phyloP scores from a whole-genome alignment of 1,140 invertebrate species.

The Branchinecta lindahli region DNA sequence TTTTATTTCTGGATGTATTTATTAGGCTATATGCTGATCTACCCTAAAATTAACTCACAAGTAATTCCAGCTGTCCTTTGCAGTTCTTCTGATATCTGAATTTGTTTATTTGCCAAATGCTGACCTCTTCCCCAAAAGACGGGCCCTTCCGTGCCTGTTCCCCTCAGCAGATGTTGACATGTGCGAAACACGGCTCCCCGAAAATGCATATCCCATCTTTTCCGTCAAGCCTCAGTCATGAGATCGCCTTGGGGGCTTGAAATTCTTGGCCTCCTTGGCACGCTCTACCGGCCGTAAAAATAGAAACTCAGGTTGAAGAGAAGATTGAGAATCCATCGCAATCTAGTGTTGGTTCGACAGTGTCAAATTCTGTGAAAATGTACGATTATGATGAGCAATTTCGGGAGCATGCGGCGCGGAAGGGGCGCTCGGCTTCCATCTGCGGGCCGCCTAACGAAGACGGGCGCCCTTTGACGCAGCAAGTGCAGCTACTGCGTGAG shows the following conservation, averaged over 20 bases:
- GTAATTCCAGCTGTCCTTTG: no score
- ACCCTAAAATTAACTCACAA: no score
- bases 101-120: no score
- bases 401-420: neutral
- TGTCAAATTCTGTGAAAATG: neutral
- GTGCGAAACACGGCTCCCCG: no score
- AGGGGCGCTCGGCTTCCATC: neutral
- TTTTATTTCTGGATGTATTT: no score
- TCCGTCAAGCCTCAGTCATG: no score
- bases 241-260: neutral
- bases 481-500: neutral
- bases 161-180: no score
- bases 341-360: neutral
- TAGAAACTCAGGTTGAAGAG: neutral
- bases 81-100: no score
- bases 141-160: no score
- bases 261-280: slow-evolving; percentile 4
- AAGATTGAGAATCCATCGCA: neutral
- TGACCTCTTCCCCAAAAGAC: no score
- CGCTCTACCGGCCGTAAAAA: neutral
- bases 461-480: neutral
- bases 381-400: neutral
- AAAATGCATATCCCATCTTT: no score
- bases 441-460: neutral
- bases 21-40: no score